These are phyloP conservation scores for Spheniscus mendiculus DNA, from an alignment of 2,113 vertebrate species.

Conservation along the genomic window DNA sequence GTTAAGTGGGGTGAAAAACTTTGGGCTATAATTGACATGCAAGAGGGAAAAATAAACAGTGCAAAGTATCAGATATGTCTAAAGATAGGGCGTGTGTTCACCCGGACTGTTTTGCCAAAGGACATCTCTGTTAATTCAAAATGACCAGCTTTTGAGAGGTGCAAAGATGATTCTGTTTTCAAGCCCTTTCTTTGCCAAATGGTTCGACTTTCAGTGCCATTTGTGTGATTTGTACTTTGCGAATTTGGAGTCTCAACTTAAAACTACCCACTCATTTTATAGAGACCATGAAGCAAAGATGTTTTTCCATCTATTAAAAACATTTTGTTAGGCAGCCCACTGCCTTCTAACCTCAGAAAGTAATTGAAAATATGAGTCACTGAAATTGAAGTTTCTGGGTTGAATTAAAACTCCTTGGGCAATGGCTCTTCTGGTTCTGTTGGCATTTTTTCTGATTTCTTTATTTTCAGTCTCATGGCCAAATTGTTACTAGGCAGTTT, in stretches of 20 bases:
- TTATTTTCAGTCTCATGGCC: background rate
- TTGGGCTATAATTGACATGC: background rate
- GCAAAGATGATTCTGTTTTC: background rate
- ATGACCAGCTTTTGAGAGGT: background rate
- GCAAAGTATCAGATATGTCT: background rate
- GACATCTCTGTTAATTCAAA: background rate
- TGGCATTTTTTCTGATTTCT: background rate
- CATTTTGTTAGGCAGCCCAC: background rate
- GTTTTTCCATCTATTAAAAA: background rate
- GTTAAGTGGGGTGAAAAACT: background rate
- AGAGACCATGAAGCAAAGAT: background rate
- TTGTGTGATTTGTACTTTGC: background rate
- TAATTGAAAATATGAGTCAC: background rate
- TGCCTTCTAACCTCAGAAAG: background rate
- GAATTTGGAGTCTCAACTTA: background rate
- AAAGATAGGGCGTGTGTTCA: background rate
- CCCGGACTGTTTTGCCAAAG: background rate
- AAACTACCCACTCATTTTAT: background rate
- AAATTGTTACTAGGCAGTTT: conserved; percentile 27
- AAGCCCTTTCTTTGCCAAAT: background rate
- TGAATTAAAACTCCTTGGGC: conserved; percentile 12
- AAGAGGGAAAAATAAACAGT: background rate
- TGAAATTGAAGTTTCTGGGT: background rate
- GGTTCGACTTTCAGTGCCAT: background rate
- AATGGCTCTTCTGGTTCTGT: background rate